Evolutionary conservation across 2,888 invertebrate species (phyloP).

Genomic region (Acrocyrtus sp.): DNA sequence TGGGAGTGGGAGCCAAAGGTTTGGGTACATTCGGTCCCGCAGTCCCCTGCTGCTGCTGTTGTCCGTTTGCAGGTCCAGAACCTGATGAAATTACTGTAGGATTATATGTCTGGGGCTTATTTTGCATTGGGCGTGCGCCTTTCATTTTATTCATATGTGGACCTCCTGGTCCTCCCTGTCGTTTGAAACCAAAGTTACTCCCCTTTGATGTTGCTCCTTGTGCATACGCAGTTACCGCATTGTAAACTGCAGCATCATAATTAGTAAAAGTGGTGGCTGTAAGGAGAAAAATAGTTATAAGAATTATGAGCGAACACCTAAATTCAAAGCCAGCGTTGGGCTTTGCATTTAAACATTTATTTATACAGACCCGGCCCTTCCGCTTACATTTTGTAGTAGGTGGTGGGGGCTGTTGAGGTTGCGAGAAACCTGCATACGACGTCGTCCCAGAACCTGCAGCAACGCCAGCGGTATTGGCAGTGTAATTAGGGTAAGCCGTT

Average conservation of each 20-base stretch:
- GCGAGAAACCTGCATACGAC: slow-evolving; percentile 81
- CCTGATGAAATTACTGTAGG: slow-evolving; percentile 85
- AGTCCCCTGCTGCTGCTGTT: slow-evolving; percentile 51
- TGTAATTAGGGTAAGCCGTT: slow-evolving; percentile 59
- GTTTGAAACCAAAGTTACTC: slow-evolving; percentile 66
- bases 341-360: no score
- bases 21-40: slow-evolving; percentile 9
- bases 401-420: slow-evolving; percentile 71
- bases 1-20: slow-evolving; percentile 8
- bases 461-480: slow-evolving; percentile 65
- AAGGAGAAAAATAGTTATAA: neutral
- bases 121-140: slow-evolving; percentile 69
- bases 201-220: slow-evolving; percentile 75
- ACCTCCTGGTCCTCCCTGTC: slow-evolving; percentile 44
- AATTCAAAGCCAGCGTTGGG: no score
- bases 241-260: slow-evolving; percentile 95
- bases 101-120: slow-evolving; percentile 88
- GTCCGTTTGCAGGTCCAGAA: slow-evolving; percentile 64
- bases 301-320: no score
- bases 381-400: slow-evolving; percentile 5
- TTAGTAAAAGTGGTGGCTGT: slow-evolving; percentile 69
- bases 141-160: slow-evolving; percentile 57
- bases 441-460: slow-evolving; percentile 68
- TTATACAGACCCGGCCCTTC: neutral
- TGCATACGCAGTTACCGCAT: slow-evolving; percentile 94